Evolutionary conservation across 2,888 invertebrate species (phyloP), one percentile per base, ranked within the genome.

Genomic region (Mimumesa dahlbomi): DNA sequence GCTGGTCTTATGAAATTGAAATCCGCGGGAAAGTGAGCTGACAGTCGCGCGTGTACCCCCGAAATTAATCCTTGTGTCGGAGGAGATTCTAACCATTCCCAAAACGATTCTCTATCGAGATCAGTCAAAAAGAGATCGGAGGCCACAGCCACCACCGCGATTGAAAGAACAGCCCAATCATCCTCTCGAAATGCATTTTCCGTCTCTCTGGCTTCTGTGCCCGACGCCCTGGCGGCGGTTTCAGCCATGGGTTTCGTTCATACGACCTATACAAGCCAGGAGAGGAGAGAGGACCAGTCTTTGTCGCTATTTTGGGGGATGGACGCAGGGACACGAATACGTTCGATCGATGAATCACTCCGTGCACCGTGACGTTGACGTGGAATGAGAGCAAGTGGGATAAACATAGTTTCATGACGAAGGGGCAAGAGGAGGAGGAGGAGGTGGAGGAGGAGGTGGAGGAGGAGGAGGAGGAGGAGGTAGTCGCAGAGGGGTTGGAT

Each of bases 271-370:
- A 36, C 63, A 58, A 36, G 50, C 50, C 38, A 57, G 42, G 18
- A 62, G 43, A 57, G 53, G 65, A 40, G 68, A 40, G 68, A 69
- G 67, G 50, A 58, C 68, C 72, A 84, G 81, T 85, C 86, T 87
- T 87, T 85, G 85, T 84, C 83, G 82, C 82, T 84, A 82, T 87
- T 86, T 85, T 76, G 82, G 83, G 82, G 82, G 78, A 80, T 80
- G 82, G 81, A 80, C 75, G 75, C 70, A 71, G 77, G 75, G 80
- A 80, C 79, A 76, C 76, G 76, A 73, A 82, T 83, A 82, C 77
- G 79, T 78, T 81, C 87, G 85, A 88, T 88, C 87, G 87, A 87
- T 87, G 88, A 87, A 89, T 89, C 88, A 88, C 88, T 88, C 84
- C 85, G 82, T 86, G 82, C 74, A 73, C 82, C 79, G 82, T 88